A percentile compares a stretch with the other conserved stretches of the same genome.
Conservation (phyloP, 2,113 vertebrate genomes). For the rabbit (Oryctolagus cuniculus) region mOryCun1.1 NC_091441.1:42747001-42747500, state of each 20-base stretch:
- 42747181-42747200: background rate
- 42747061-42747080: constrained; percentile 75
- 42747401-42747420: constrained; percentile 83
- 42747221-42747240: background rate
- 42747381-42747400: constrained; percentile 38
- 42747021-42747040: constrained; percentile 82
- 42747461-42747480: constrained; percentile 50
- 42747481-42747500: constrained; percentile 82
- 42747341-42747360: constrained; percentile 30
- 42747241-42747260: background rate
- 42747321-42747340: background rate
- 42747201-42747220: constrained; percentile 63
- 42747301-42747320: constrained; percentile 49
- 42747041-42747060: constrained; percentile 76
- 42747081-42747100: constrained; percentile 54
- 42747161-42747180: constrained; percentile 51
- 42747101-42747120: constrained; percentile 54
- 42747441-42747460: constrained; percentile 57
- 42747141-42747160: constrained; percentile 55
- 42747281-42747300: constrained; percentile 64
- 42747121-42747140: constrained; percentile 62
- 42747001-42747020: constrained; percentile 75
- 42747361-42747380: constrained; percentile 45
- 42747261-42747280: constrained; percentile 62
- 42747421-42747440: constrained; percentile 37